These are phyloP conservation scores for Syncerus caffer DNA, from an alignment of 2,797 vertebrate species.

Conservation along the genomic window DNA sequence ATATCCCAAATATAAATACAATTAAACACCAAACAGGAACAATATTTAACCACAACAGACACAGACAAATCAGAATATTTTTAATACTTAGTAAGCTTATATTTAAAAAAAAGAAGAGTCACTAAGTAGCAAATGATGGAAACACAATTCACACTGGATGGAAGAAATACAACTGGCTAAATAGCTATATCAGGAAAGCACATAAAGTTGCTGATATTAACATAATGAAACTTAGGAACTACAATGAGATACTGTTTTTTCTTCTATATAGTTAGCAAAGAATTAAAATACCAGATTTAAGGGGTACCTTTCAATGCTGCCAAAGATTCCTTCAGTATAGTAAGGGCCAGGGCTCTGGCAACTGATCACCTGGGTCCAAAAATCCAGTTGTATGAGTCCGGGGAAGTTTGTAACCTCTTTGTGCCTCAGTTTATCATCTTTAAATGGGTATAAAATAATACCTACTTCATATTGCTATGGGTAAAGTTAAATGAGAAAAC, in stretches of 20 bases:
- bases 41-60: neutral
- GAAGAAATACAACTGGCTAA: neutral
- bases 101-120: neutral
- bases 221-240: neutral
- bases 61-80: neutral
- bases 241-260: neutral
- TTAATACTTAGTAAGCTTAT: neutral
- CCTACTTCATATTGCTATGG: neutral
- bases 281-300: neutral
- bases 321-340: neutral
- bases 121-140: neutral
- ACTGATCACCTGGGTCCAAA: neutral
- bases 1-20: neutral
- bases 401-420: neutral
- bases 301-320: neutral
- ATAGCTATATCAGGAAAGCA: neutral
- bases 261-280: neutral
- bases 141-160: neutral
- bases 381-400: neutral
- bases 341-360: neutral
- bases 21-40: neutral
- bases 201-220: neutral
- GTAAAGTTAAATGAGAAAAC: neutral
- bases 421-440: neutral
- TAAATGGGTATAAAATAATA: neutral